A percentile compares a stretch with the other conserved stretches of the same genome.
Conservation (phyloP, 1,140 invertebrate genomes). For the Caenorhabditis remanei region DNA sequence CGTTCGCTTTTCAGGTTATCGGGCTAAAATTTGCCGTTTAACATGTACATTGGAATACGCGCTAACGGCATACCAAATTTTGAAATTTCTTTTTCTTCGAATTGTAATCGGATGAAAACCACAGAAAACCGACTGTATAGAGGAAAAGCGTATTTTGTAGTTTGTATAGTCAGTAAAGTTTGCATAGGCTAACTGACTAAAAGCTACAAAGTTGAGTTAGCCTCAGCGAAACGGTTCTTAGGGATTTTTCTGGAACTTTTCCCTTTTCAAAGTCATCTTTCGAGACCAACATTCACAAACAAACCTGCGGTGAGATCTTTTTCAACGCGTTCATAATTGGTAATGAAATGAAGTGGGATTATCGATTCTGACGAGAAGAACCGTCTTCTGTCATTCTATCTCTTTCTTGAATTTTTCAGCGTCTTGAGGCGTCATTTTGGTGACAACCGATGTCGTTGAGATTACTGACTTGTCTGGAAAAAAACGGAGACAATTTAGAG, state of each 20-base stretch:
- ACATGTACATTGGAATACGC: too few species aligned
- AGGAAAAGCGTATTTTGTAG: too few species aligned
- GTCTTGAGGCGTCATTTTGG: background rate
- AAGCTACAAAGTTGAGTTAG: too few species aligned
- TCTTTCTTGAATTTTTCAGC: background rate
- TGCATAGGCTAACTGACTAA: too few species aligned
- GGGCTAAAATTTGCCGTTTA: too few species aligned
- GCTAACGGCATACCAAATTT: too few species aligned
- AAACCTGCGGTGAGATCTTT: background rate
- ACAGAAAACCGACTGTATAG: too few species aligned
- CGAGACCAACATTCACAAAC: background rate
- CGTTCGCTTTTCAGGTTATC: too few species aligned
- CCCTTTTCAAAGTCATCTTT: background rate
- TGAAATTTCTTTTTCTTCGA: too few species aligned
- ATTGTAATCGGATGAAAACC: background rate
- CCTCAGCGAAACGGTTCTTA: background rate
- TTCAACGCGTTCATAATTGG: constrained; percentile 11
- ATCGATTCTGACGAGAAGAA: constrained; percentile 5
- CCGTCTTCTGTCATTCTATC: background rate
- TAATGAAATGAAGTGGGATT: background rate
- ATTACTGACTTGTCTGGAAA: background rate
- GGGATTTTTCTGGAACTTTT: background rate
- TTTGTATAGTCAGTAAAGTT: too few species aligned
- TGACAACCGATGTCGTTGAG: background rate
- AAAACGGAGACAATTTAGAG: background rate